phyloP scores from a whole-genome alignment of 2,888 invertebrate species.

The Ichneumoninae sp. region DNA sequence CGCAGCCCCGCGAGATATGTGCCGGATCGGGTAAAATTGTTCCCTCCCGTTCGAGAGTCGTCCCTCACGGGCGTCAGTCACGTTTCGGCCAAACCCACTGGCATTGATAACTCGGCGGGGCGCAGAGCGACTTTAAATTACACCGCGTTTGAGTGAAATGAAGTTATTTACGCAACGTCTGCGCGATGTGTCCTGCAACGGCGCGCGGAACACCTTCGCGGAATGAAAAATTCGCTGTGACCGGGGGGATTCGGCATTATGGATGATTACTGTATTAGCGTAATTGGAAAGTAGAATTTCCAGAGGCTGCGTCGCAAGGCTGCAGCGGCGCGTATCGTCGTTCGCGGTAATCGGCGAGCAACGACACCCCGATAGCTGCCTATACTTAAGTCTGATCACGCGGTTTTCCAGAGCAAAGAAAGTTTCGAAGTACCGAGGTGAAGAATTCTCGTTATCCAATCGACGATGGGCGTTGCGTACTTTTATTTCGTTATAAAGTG shows the following conservation, averaged over 20 bases:
- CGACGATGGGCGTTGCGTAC: no score
- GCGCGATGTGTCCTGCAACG: slow-evolving; percentile 1
- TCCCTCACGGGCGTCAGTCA: slow-evolving; percentile 52
- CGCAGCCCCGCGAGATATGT: slow-evolving; percentile 39
- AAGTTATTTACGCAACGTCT: slow-evolving; percentile 61
- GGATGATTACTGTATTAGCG: slow-evolving; percentile 60
- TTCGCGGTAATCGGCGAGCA: neutral
- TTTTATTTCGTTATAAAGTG: no score
- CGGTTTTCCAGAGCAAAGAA: no score
- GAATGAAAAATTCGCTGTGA: slow-evolving; percentile 45
- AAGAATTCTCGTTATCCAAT: no score
- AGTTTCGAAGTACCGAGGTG: no score
- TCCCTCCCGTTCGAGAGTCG: slow-evolving; percentile 56
- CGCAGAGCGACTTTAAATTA: slow-evolving; percentile 56
- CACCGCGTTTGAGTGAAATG: slow-evolving; percentile 61
- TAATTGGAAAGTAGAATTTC: neutral
- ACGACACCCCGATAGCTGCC: neutral
- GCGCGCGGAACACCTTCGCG: slow-evolving; percentile 24
- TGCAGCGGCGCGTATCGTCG: neutral
- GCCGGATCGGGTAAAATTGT: slow-evolving; percentile 62
- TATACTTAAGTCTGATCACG: no score
- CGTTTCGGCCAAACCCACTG: slow-evolving; percentile 64
- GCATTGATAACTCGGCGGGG: slow-evolving; percentile 59
- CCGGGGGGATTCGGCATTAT: slow-evolving; percentile 43
- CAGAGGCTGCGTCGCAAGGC: neutral